These are phyloP conservation scores for Cyphomyrus plagiostoma DNA, from an alignment of 2,113 vertebrate species.

Conservation along the genomic window DNA sequence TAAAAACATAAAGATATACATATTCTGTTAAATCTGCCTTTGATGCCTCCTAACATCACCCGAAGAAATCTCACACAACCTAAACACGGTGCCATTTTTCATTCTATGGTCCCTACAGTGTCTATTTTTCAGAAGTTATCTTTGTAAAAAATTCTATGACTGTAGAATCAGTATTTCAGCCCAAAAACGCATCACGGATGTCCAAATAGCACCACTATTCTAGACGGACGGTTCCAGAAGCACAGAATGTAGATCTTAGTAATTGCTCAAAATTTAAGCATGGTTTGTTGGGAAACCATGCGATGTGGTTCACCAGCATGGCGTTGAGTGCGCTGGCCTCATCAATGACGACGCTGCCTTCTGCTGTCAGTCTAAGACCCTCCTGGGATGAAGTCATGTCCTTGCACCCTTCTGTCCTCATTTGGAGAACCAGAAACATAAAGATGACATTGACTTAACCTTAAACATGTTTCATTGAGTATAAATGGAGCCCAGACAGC, in stretches of 20 bases:
- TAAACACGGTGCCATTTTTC: neutral
- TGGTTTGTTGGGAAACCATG: neutral
- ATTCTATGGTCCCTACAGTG: neutral
- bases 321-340: slow-evolving; percentile 29
- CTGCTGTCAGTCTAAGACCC: slow-evolving; percentile 51
- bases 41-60: neutral
- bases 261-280: neutral
- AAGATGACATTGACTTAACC: neutral
- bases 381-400: slow-evolving; percentile 48
- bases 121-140: neutral
- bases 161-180: neutral
- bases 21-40: neutral
- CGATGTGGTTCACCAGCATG: slow-evolving; percentile 32
- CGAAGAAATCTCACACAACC: neutral
- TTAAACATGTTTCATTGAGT: neutral
- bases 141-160: neutral
- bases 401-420: slow-evolving; percentile 65
- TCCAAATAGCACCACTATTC: neutral
- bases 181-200: neutral
- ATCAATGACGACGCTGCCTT: slow-evolving; percentile 68
- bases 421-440: neutral
- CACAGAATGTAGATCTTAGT: neutral
- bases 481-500: neutral
- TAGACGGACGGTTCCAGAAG: neutral
- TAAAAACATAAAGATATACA: slow-evolving; percentile 25